A percentile compares a stretch with the other conserved stretches of the same genome.
phyloP scores from a whole-genome alignment of 2,113 vertebrate genomes.

The Dunckerocampus dactyliophorus region DNA sequence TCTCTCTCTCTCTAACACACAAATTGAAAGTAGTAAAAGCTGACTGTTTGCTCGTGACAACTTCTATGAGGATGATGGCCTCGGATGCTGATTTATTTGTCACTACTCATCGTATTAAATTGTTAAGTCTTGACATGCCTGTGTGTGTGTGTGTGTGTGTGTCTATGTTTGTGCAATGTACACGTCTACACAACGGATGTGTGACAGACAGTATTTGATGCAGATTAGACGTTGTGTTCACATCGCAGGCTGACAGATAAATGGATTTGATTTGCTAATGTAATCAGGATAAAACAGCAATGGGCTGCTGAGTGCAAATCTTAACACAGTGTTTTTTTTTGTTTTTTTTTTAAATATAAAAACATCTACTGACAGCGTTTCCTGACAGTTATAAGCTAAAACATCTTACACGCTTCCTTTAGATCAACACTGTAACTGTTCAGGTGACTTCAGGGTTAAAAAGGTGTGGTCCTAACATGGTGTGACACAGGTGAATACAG shows the following conservation, averaged over 20 bases:
- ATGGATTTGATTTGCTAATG: conserved; percentile 99
- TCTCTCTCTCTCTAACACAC: conserved; percentile 51
- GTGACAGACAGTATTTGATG: conserved; percentile 84
- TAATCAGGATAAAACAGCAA: conserved; percentile 99
- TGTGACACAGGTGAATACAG: conserved; percentile 48
- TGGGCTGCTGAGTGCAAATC: conserved; percentile 81
- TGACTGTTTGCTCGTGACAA: conserved; percentile 82
- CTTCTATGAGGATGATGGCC: conserved; percentile 91
- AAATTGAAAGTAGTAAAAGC: conserved; percentile 99
- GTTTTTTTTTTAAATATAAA: conserved; percentile 35
- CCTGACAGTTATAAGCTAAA: conserved; percentile 9
- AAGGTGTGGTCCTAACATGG: conserved; percentile 73
- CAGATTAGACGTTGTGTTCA: conserved; percentile 97
- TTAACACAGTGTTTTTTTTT: conserved; percentile 39
- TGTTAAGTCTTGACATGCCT: conserved; percentile 14
- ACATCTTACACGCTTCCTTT: not conserved
- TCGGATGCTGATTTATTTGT: conserved; percentile 99
- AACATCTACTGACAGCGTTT: conserved; percentile 18
- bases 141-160: conserved; percentile 5
- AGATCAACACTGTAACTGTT: conserved; percentile 59
- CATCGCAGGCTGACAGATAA: conserved; percentile 92
- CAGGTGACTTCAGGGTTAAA: not conserved
- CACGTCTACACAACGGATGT: conserved; percentile 23
- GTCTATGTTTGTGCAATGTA: not conserved
- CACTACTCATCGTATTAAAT: conserved; percentile 82